Conservation (phyloP, 2,797 vertebrate genomes). For the Scarus forsteni region DNA sequence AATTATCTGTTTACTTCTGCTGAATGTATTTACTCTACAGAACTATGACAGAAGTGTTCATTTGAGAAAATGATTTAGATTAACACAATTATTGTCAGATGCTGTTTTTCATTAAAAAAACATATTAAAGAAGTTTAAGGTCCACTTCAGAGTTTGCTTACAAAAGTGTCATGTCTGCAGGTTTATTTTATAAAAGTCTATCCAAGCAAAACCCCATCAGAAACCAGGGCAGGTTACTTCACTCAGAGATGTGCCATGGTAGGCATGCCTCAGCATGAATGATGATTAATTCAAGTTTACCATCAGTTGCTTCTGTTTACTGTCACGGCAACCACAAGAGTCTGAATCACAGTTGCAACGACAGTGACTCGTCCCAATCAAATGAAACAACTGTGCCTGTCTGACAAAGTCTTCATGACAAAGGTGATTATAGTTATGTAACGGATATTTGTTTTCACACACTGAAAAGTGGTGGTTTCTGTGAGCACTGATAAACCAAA, state of each 20-base stretch:
- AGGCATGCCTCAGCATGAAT: slow-evolving; percentile 1
- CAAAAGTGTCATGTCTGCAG: no score
- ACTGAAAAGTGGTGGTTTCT: slow-evolving; percentile 15
- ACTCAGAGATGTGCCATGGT: background rate
- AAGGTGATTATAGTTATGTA: slow-evolving; percentile 19
- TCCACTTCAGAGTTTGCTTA: background rate
- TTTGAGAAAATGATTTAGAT: no score
- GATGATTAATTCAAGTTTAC: slow-evolving; percentile 36
- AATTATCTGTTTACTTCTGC: no score
- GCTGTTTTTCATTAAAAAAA: no score
- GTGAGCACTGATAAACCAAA: slow-evolving; percentile 38
- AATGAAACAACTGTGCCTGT: background rate
- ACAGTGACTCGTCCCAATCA: slow-evolving; percentile 8
- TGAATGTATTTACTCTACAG: no score
- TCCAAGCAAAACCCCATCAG: no score
- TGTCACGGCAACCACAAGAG: slow-evolving; percentile 8
- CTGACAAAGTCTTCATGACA: slow-evolving; percentile 5
- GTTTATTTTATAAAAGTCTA: no score
- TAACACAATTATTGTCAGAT: no score
- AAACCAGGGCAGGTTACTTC: slow-evolving; percentile 31
- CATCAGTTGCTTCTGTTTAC: slow-evolving; percentile 18
- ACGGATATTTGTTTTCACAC: slow-evolving; percentile 31
- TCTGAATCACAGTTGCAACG: slow-evolving; percentile 47
- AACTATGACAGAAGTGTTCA: no score
- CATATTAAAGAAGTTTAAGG: background rate